phyloP scores from a whole-genome alignment of 2,113 vertebrate genomes.

The Periophthalmodon schlosseri region DNA sequence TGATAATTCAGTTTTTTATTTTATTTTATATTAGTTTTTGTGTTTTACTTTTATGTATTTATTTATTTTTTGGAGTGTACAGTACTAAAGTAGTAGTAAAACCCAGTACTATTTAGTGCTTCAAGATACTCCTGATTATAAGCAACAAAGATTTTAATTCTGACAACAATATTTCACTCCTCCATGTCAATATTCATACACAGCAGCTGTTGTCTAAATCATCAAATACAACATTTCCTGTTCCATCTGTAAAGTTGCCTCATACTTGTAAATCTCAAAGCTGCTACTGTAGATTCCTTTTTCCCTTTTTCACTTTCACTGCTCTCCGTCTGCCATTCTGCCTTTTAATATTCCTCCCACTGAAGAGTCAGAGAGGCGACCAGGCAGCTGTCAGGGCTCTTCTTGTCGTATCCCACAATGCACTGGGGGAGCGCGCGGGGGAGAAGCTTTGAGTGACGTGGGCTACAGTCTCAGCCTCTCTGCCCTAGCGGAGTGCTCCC shows the following conservation, averaged over 20 bases:
- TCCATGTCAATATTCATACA: not conserved
- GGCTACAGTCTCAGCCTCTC: constrained; percentile 34
- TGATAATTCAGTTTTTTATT: too few relatives aligned
- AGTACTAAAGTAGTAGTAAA: too few relatives aligned
- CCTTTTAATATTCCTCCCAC: constrained; percentile 29
- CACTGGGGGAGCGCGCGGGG: not conserved
- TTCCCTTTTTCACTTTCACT: constrained; percentile 8
- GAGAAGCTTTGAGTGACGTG: constrained; percentile 45
- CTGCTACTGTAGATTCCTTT: constrained; percentile 2
- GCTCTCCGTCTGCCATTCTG: not conserved
- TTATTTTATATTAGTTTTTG: too few relatives aligned
- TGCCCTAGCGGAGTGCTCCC: constrained; percentile 34
- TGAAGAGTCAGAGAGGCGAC: constrained; percentile 31
- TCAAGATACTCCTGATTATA: not conserved
- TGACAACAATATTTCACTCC: not conserved
- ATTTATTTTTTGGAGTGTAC: too few relatives aligned
- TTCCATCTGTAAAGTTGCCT: not conserved
- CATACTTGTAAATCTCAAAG: not conserved
- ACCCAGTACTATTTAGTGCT: too few relatives aligned
- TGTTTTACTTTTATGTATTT: too few relatives aligned
- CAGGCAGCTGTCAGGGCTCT: constrained; percentile 31
- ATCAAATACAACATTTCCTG: not conserved
- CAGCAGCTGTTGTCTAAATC: not conserved
- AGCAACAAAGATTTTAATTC: not conserved
- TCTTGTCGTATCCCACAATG: constrained; percentile 34